Percentiles rank a stretch among this genome's conserved stretches.
Conservation (phyloP, 2,113 vertebrate genomes). For the Erythrolamprus reginae region DNA sequence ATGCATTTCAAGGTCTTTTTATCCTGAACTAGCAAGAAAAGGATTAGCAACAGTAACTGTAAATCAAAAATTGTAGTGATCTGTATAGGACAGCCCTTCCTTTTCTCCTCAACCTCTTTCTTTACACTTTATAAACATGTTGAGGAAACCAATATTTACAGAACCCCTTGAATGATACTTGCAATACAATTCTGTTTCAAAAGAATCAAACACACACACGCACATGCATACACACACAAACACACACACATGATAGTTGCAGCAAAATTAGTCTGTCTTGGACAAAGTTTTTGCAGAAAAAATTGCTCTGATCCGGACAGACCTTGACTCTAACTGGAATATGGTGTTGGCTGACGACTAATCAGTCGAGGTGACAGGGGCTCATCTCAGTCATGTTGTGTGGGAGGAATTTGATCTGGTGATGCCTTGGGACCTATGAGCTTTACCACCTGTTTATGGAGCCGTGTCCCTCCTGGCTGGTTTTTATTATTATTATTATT, state of each 20-base stretch:
- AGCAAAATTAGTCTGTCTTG: no score
- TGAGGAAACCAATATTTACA: background rate
- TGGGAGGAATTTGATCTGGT: no score
- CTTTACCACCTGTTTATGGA: no score
- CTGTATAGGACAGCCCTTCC: background rate
- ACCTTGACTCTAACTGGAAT: no score
- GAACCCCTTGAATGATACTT: background rate
- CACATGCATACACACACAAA: conserved; percentile 1
- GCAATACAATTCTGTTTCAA: fast-evolving
- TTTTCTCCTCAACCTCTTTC: background rate
- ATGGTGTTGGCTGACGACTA: no score
- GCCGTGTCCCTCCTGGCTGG: no score
- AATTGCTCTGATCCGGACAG: no score
- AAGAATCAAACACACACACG: background rate
- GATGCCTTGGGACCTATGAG: no score
- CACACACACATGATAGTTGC: background rate
- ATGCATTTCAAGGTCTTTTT: background rate
- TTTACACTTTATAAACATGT: background rate
- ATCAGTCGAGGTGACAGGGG: no score
- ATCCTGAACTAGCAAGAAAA: background rate
- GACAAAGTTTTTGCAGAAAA: no score
- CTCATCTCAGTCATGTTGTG: no score
- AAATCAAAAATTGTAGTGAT: background rate
- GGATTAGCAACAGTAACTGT: background rate
- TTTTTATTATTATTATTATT: no score